Conservation (phyloP, 53 echinoderm and acorn worm genomes). For the Antedon mediterranea region DNA sequence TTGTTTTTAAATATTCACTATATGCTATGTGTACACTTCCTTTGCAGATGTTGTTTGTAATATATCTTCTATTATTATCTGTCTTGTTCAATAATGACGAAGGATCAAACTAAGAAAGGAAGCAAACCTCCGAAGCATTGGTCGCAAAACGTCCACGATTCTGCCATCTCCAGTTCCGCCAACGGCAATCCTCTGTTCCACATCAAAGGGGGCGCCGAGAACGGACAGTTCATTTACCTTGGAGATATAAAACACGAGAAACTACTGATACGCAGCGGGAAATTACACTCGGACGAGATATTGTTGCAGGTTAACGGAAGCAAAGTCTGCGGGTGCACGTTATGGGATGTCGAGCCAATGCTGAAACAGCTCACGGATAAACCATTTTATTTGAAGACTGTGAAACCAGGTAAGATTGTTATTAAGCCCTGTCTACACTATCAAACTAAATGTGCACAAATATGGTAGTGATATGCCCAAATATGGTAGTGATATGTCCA, state of each 20-base stretch:
- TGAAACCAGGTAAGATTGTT: conserved; percentile 90
- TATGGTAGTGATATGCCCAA: no score
- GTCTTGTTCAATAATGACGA: conserved; percentile 31
- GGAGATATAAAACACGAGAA: conserved; percentile 54
- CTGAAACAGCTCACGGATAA: conserved; percentile 40
- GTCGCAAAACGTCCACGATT: conserved; percentile 74
- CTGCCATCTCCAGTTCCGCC: conserved; percentile 33
- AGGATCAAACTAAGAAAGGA: conserved; percentile 65
- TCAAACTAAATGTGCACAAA: no score
- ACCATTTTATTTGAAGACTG: conserved; percentile 52
- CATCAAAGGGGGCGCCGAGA: conserved; percentile 84
- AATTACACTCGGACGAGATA: conserved; percentile 79
- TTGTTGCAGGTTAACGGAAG: conserved; percentile 65
- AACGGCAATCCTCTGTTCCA: conserved; percentile 61
- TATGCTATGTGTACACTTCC: no score
- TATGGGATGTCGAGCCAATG: conserved; percentile 86
- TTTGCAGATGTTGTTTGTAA: not conserved
- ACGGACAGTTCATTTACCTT: conserved; percentile 73
- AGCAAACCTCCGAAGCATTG: conserved; percentile 92
- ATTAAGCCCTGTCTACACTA: no score
- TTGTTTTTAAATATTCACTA: no score
- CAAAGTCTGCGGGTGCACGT: conserved; percentile 79
- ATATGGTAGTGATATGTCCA: no score
- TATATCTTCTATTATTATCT: not conserved
- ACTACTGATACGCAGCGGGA: conserved; percentile 59